Percentiles rank a stretch among this genome's conserved stretches.
phyloP scores from a whole-genome alignment of 2,888 invertebrate species.

The Axea sp. region DNA sequence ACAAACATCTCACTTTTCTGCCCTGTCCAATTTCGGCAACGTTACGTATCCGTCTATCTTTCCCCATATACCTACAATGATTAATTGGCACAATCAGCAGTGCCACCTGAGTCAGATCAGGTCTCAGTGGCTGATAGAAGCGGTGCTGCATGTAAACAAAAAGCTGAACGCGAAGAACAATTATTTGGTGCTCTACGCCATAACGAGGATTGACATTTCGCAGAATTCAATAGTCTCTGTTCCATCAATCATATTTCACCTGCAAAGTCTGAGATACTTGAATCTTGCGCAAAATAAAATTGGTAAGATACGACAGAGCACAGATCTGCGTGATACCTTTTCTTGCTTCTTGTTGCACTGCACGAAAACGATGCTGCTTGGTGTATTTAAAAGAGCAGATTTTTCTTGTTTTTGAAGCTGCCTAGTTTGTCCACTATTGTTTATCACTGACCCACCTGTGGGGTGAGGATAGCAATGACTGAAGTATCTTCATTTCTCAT shows the following conservation, averaged over 20 bases:
- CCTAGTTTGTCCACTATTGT: no score
- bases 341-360: no score
- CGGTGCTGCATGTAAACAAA: constrained; percentile 91
- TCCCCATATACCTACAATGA: constrained; percentile 90
- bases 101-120: constrained; percentile 86
- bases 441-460: no score
- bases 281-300: constrained; percentile 93
- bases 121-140: constrained; percentile 91
- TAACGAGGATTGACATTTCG: constrained; percentile 96
- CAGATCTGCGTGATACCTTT: no score
- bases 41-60: constrained; percentile 90
- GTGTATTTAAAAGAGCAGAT: no score
- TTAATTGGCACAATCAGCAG: constrained; percentile 94
- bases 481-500: no score
- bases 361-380: no score
- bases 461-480: no score
- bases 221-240: constrained; percentile 90
- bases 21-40: constrained; percentile 81
- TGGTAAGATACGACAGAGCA: constrained; percentile 48
- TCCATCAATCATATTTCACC: constrained; percentile 90
- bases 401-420: no score
- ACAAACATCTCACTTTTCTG: constrained; percentile 81
- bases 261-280: constrained; percentile 89
- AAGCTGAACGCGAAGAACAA: constrained; percentile 84
- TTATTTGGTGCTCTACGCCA: constrained; percentile 90